Percentiles rank a stretch among this genome's conserved stretches.
Evolutionary conservation across 2,888 invertebrate genomes (phyloP).

Genomic region (Calliphora vomitoria): DNA sequence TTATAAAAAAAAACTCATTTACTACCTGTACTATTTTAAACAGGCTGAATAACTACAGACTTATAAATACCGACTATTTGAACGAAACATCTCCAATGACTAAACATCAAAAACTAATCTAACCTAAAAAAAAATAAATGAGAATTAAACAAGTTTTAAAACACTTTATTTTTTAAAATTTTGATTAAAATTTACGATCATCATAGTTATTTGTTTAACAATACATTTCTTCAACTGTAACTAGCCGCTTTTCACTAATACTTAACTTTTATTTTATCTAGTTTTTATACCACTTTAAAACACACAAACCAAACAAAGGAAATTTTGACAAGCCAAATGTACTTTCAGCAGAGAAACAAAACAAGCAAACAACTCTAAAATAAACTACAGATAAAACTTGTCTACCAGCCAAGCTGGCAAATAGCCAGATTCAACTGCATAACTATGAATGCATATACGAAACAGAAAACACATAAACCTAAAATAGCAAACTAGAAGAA

Average conservation of each 20-base stretch:
- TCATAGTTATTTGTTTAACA: no score
- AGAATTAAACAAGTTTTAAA: no score
- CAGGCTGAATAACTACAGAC: no score
- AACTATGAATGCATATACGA: neutral
- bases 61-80: no score
- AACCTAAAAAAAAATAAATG: no score
- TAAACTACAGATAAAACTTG: conserved; percentile 14
- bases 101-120: no score
- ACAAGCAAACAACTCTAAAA: conserved; percentile 21
- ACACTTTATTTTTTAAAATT: no score
- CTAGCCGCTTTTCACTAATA: neutral
- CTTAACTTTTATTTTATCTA: neutral
- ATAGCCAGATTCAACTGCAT: neutral
- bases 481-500: conserved; percentile 18
- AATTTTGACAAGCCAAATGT: conserved; percentile 1
- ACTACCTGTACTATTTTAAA: no score
- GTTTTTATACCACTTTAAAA: neutral
- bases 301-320: neutral
- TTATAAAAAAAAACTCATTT: no score
- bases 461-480: neutral
- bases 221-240: no score
- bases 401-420: conserved; percentile 24
- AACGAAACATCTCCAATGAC: no score
- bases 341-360: neutral
- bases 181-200: no score